phyloP scores from a whole-genome alignment of 1,140 invertebrate species.

The Procambarus clarkii region DNA sequence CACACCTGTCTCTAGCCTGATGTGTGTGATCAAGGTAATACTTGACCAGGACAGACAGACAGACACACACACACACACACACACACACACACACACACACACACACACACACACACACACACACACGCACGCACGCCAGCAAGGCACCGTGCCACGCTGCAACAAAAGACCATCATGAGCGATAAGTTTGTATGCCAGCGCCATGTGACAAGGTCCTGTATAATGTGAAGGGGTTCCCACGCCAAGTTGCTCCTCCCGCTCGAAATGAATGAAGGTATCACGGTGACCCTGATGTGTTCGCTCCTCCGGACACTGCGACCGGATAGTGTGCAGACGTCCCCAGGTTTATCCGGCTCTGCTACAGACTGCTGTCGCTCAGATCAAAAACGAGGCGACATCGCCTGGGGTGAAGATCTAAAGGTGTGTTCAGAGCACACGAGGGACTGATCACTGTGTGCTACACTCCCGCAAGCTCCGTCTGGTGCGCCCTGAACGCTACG shows the following conservation, averaged over 20 bases:
- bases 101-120: slow-evolving; percentile 3
- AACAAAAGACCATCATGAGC: not conserved
- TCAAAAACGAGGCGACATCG: too few species aligned
- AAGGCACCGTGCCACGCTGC: not conserved
- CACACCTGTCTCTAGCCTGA: too few species aligned
- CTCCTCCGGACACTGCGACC: not conserved
- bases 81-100: not conserved
- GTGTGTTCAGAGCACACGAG: too few species aligned
- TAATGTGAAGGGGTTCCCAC: not conserved
- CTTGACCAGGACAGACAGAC: too few species aligned
- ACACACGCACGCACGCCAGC: not conserved
- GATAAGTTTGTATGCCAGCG: not conserved
- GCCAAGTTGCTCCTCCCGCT: not conserved
- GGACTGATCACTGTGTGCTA: too few species aligned
- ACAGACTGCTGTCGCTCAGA: too few species aligned
- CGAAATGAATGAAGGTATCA: slow-evolving; percentile 22
- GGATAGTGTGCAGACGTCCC: not conserved
- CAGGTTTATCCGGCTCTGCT: too few species aligned
- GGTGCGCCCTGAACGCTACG: not conserved
- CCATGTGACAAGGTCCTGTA: not conserved
- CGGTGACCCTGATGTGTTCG: not conserved
- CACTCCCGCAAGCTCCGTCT: not conserved
- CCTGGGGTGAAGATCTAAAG: too few species aligned
- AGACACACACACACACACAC: not conserved
- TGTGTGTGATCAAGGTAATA: too few species aligned